Evolutionary conservation across 2,888 invertebrate species (phyloP), one percentile per base, ranked within the genome.

Genomic region (Augochlorella aurata): DNA sequence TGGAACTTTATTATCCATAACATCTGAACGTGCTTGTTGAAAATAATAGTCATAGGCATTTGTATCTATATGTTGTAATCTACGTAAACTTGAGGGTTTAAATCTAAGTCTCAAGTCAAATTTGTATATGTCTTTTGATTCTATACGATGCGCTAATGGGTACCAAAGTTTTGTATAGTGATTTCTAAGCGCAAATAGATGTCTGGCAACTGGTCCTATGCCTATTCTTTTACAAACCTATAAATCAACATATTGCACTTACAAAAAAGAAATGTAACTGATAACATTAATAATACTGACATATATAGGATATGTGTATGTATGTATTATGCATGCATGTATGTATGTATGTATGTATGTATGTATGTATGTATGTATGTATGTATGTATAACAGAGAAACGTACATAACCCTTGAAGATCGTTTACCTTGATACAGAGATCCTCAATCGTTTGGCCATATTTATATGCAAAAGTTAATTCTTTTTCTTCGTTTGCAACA

Each of bases 31-130:
- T 66, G 96, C 97, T 95, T 98, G 98, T 93, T 96, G 96, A 92
- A 97, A 98, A 91, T 97, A 97, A 93, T 98, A 98, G 90, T 97
- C 96, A 92, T 97, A 98, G 0, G 98, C 97, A 75, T 95, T 95
- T 69, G 94, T 93, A 94, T 98, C 98, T 71, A 97, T 94, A 78
- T 95, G 95, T 89, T 95, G 95, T 70, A 97, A 93, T 86, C 95
- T 94, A 16, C 94, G 94, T 65, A 96, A 92, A 88, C 95, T 95
- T 4, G 96, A 96, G 45, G 96, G 95, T 94, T 97, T 97, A 92
- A 96, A 98, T 74, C 98, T 95, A 90, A 98, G 95, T 83, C 98
- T 95, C 88, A 98, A 96, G 89, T 97, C 97, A 90, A 96, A 96
- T 88, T 95, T 95, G 75, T 95, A 94, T 79, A 94, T 94, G 45